Base-by-base conservation (phyloP, 2,113 vertebrate species). In the Podilymbus podiceps region DNA sequence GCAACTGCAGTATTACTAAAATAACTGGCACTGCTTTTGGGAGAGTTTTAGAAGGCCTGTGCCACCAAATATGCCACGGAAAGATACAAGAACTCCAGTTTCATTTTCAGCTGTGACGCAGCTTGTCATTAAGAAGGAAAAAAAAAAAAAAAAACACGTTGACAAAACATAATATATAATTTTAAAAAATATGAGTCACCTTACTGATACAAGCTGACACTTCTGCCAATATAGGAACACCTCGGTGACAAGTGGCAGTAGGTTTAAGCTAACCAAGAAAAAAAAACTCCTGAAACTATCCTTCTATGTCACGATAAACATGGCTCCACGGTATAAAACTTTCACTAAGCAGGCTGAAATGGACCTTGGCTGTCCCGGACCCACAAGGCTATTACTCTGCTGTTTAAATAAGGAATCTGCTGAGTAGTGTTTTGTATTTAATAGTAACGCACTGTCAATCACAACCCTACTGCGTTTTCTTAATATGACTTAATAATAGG, bases 341-440 rank as follows among this genome's bases (percentile, higher is more conserved):
- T 90, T 5, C n/a, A 58, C 40, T 67, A 62, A 50, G 28, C 20
- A 82, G 73, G 35, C 23, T 74, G 47, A 89, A 87, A 89, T 9
- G 35, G 33, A 85, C 66, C 62, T 68, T 30, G 71, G 58, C 87
- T 67, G 23, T 82, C 49, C 60, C 66, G 86, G 44, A 71, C 24
- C 35, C 52, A 72, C 40, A 93, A 35, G 35, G 18, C 53, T 75
- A 47, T 47, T 64, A 87, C 79, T 91, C 38, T 73, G 59, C 68
- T 64, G 53, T 68, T 88, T 82, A 89, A 95, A 87, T 25, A 85
- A 75, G 46, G 44, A 91, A 94, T 95, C 87, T 96, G 91, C 89
- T 96, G 93, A 96, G 77, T 56, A 79, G 73, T 40, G 49, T 56
- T 93, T 75, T 75, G 73, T 28, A 64, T 91, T 89, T 96, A 64